phyloP scores from a whole-genome alignment of 1,140 invertebrate genomes.

The Harpegnathos saltator region DNA sequence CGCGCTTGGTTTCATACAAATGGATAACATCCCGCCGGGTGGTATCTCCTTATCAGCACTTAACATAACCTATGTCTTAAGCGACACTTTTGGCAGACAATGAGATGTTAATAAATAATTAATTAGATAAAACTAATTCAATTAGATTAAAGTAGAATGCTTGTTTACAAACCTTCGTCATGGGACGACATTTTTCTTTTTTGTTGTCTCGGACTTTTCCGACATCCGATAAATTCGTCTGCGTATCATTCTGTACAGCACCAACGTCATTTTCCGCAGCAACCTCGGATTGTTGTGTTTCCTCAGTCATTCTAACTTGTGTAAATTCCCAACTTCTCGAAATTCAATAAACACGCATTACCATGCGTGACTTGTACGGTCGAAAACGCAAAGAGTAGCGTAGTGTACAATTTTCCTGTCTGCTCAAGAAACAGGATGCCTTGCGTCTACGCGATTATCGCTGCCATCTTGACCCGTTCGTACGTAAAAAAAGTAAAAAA shows the following conservation, averaged over 20 bases:
- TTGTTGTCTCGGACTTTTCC: constrained; percentile 81
- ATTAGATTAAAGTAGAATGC: too few species aligned
- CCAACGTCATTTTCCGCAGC: constrained; percentile 71
- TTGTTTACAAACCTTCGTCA: constrained; percentile 80
- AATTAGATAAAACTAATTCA: too few species aligned
- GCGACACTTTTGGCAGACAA: not conserved
- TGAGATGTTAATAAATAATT: too few species aligned
- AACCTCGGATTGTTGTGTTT: constrained; percentile 78
- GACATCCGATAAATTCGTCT: constrained; percentile 73
- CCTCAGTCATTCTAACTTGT: constrained; percentile 80
- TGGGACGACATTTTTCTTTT: constrained; percentile 84
- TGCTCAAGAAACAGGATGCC: constrained; percentile 53
- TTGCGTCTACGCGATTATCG: constrained; percentile 57
- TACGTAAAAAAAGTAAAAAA: constrained; percentile 16
- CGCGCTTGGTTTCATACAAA: not conserved
- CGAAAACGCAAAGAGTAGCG: constrained; percentile 25
- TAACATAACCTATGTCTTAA: not conserved
- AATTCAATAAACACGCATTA: constrained; percentile 24
- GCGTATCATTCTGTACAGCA: constrained; percentile 73
- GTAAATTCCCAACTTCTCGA: constrained; percentile 47
- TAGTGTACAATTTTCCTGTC: constrained; percentile 62
- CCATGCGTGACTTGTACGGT: constrained; percentile 12
- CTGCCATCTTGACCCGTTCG: constrained; percentile 62
- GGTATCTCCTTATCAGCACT: not conserved
- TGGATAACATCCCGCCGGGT: not conserved